phyloP scores from a whole-genome alignment of 2,797 vertebrate species.

The Schizothorax lantsangensis region DNA sequence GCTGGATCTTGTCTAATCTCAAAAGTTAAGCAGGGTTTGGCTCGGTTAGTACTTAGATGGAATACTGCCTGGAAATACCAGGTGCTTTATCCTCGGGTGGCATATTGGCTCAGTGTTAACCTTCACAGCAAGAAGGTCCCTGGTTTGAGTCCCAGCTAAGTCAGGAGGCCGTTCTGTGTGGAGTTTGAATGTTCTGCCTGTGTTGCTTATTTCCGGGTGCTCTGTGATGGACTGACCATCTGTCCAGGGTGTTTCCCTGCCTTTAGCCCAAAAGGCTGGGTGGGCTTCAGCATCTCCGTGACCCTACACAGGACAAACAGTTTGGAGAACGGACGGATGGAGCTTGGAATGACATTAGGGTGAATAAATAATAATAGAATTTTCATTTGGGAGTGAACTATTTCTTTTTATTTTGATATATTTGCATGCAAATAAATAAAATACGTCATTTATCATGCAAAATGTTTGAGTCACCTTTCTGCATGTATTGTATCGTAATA shows the following conservation, averaged over 20 bases:
- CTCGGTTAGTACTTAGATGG: neutral
- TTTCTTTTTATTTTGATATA: neutral
- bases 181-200: constrained; percentile 1
- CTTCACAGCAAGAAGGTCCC: neutral
- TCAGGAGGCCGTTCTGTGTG: neutral
- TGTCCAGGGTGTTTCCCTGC: neutral
- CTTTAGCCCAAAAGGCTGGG: neutral
- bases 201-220: neutral
- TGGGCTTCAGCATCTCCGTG: neutral
- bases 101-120: neutral
- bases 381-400: neutral
- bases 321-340: neutral
- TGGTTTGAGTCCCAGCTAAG: neutral
- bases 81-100: neutral
- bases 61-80: neutral
- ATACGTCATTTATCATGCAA: neutral
- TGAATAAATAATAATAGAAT: neutral
- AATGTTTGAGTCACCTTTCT: neutral
- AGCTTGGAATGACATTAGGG: neutral
- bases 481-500: neutral
- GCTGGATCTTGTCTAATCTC: neutral
- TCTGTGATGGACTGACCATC: neutral
- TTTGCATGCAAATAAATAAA: constrained; percentile 2
- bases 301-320: neutral
- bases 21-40: neutral